These are phyloP conservation scores for Nymphalis io DNA, from an alignment of 1,140 invertebrate species.

Conservation along the genomic window DNA sequence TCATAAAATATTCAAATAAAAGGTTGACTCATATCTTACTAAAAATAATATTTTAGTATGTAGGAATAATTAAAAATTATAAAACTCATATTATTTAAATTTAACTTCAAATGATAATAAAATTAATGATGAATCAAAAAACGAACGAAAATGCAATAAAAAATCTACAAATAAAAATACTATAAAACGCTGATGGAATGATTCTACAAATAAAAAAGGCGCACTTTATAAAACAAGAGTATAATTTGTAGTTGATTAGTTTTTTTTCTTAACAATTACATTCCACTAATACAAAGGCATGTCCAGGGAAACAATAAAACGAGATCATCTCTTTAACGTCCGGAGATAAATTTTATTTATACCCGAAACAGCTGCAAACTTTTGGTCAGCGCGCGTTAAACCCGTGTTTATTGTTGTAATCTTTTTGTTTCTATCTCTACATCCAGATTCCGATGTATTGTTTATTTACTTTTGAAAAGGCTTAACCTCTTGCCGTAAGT, in stretches of 20 bases:
- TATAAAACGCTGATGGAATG: neutral
- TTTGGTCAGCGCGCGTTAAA: constrained; percentile 70
- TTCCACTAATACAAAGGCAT: constrained; percentile 54
- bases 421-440: constrained; percentile 71
- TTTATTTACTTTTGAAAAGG: constrained; percentile 49
- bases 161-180: neutral
- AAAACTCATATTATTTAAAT: too few relatives aligned
- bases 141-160: neutral
- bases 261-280: constrained; percentile 23
- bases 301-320: constrained; percentile 66
- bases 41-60: too few relatives aligned
- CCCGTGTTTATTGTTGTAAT: constrained; percentile 68
- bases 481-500: constrained; percentile 41
- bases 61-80: too few relatives aligned
- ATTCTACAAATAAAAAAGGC: neutral
- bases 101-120: too few relatives aligned
- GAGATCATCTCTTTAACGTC: constrained; percentile 68
- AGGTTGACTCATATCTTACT: neutral
- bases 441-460: constrained; percentile 47
- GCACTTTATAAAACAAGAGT: neutral
- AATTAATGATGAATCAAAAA: neutral
- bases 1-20: constrained; percentile 11
- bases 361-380: constrained; percentile 76
- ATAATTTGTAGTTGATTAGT: neutral
- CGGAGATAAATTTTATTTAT: constrained; percentile 79